Evolutionary conservation across 35 echinoderm and acorn worm genomes (phyloP), one percentile per base, ranked within the genome.

Genomic region (Apostichopus parvimensis): DNA sequence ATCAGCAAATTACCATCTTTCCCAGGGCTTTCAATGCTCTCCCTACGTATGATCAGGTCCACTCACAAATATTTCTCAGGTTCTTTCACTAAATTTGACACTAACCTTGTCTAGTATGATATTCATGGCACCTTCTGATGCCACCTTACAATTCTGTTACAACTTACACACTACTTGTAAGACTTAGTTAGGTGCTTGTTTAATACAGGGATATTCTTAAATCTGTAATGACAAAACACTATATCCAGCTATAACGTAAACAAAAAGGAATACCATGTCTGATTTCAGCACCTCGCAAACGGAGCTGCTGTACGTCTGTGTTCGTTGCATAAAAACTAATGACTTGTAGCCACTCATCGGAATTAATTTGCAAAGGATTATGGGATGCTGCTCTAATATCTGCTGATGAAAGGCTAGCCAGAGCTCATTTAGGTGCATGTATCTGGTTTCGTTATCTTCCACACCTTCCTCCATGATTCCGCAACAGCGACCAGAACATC

Each of bases 351-450:
- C 79, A 82, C 79, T 82, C 79, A 82, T 82, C 79, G 15, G 56
- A 80, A 56, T 82, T 82, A 56, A 82, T 34, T 17, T 6, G 28
- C 79, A 82, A 82, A 82, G 79, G 79, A 82, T 82, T 55, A 82
- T 17, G 79, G 52, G 79, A 82, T 82, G 10, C 28, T 17, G 12
- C 17, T 82, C 20, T 82, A 82, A 82, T 53, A 82, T 17, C 24
- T 53, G 0, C 14, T 82, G 79, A 56, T 55, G 79, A 82, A 53
- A 82, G 15, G 79, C 71, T 75, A 75, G 6, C 71, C 21, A 22
- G 17, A 6, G 71, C 71, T 75, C 71, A 75, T 75, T 75, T 75
- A 18, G 71, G 71, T 22, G 20, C 14, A 75, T 22, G 71, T 14
- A 75, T 75, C 71, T 75, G 6, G 71, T 75, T 75, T 75, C 71